Percentiles rank a stretch among this genome's conserved stretches.
Evolutionary conservation across 2,113 vertebrate species (phyloP).

Genomic region (Raja brachyura): DNA sequence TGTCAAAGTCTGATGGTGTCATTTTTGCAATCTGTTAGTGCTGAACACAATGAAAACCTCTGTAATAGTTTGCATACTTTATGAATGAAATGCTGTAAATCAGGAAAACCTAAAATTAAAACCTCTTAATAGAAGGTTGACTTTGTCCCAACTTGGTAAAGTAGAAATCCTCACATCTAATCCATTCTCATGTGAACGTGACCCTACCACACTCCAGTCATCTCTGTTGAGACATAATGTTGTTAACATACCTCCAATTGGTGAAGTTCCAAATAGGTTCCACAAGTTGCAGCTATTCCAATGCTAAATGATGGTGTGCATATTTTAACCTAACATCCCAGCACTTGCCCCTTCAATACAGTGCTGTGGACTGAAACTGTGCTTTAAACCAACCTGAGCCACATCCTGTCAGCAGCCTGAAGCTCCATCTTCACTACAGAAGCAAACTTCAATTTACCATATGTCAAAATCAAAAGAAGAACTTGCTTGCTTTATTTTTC

Average conservation of each 20-base stretch:
- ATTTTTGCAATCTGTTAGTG: not conserved
- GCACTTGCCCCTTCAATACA: not conserved
- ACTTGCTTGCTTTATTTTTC: not conserved
- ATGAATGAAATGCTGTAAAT: not conserved
- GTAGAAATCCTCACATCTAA: not conserved
- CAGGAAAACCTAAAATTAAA: not conserved
- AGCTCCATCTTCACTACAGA: not conserved
- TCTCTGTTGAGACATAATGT: not conserved
- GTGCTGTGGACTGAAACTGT: not conserved
- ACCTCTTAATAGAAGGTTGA: not conserved
- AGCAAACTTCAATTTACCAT: not conserved
- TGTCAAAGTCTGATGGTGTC: not conserved
- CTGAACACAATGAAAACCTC: not conserved
- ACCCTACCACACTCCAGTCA: not conserved
- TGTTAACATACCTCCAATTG: not conserved
- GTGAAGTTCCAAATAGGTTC: not conserved
- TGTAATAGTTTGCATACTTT: not conserved
- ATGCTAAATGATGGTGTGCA: not conserved
- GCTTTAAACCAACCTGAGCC: constrained; percentile 32
- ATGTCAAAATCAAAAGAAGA: not conserved
- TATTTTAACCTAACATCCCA: not conserved
- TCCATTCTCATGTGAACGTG: not conserved
- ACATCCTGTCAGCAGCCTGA: not conserved
- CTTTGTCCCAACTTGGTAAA: not conserved
- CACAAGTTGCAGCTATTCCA: not conserved